A percentile compares a stretch with the other conserved stretches of the same genome.
phyloP scores from a whole-genome alignment of 2,113 vertebrate genomes.

The Neolamprologus hecqui region DNA sequence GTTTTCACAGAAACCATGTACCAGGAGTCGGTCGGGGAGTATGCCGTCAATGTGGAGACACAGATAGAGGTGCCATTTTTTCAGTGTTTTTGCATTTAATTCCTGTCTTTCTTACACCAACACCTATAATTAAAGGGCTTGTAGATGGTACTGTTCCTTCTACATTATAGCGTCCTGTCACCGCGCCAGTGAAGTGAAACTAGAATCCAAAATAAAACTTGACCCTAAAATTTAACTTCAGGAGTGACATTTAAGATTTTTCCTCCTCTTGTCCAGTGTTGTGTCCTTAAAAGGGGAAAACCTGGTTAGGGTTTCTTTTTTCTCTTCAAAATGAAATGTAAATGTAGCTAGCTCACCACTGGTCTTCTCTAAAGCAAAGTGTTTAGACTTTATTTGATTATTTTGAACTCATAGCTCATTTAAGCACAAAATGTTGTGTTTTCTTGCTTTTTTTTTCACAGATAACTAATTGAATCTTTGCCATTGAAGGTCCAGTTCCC shows the following conservation, averaged over 20 bases:
- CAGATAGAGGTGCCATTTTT: slow-evolving; percentile 72
- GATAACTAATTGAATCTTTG: background rate
- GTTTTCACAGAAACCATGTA: slow-evolving; percentile 73
- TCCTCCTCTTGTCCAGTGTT: background rate
- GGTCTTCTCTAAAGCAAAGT: background rate
- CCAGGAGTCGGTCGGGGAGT: slow-evolving; percentile 75
- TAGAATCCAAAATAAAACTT: background rate
- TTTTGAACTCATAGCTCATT: background rate
- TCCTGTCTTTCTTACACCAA: background rate
- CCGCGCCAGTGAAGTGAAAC: background rate
- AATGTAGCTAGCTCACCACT: background rate
- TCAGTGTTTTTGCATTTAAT: background rate
- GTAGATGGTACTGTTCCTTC: background rate
- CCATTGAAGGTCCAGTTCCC: background rate
- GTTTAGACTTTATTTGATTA: background rate
- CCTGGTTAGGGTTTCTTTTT: background rate
- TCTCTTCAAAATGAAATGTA: background rate
- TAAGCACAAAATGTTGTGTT: background rate
- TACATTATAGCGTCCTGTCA: background rate
- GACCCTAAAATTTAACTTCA: background rate
- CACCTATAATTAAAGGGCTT: background rate
- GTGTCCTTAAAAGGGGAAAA: background rate
- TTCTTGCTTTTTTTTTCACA: background rate
- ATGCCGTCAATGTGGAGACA: slow-evolving; percentile 65
- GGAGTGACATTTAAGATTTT: background rate